phyloP scores from a whole-genome alignment of 2,797 vertebrate species.

The Mus spretus region DNA sequence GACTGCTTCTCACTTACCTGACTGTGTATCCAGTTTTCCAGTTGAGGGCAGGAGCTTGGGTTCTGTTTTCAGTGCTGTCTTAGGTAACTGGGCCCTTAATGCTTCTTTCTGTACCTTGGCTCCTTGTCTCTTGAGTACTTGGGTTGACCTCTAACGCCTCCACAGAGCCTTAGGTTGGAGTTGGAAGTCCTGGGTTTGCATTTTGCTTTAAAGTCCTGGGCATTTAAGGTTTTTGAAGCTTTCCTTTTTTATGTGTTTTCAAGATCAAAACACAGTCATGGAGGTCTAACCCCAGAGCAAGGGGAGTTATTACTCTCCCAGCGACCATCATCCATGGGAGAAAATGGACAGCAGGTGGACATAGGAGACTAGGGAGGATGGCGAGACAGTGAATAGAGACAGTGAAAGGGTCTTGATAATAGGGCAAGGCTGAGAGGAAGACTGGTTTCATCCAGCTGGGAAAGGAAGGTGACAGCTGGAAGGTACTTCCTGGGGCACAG shows the following conservation, averaged over 20 bases:
- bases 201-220: background rate
- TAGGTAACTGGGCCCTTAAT: background rate
- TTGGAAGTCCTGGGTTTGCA: background rate
- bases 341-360: background rate
- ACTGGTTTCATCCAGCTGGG: background rate
- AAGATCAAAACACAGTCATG: background rate
- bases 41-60: background rate
- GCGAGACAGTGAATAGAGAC: background rate
- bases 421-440: background rate
- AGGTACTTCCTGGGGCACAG: background rate
- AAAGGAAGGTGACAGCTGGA: background rate
- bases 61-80: background rate
- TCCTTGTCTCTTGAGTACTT: background rate
- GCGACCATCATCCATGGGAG: background rate
- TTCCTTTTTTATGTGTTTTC: background rate
- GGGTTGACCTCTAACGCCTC: background rate
- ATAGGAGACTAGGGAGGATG: background rate
- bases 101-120: background rate
- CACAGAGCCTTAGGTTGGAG: background rate
- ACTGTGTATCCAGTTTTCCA: rapidly evolving
- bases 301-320: background rate
- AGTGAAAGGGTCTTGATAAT: background rate
- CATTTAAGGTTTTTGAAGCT: background rate
- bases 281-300: background rate
- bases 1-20: too few relatives aligned